Evolutionary conservation across 2,888 invertebrate species (phyloP).

Genomic region (Gnatocerus cornutus): DNA sequence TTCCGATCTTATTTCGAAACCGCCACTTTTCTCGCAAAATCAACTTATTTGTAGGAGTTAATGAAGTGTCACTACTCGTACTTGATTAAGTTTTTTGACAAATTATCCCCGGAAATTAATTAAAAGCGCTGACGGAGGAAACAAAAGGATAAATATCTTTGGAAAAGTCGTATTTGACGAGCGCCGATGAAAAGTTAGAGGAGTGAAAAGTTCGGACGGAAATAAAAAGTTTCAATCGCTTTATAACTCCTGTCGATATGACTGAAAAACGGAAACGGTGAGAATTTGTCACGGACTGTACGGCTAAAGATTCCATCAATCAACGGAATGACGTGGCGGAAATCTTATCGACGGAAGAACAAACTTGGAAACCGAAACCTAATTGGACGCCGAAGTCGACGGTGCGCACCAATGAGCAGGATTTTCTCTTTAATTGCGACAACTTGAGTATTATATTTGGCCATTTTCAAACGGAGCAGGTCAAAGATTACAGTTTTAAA

Average conservation of each 20-base stretch:
- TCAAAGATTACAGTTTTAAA: too few relatives aligned
- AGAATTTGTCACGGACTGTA: slow-evolving; percentile 1
- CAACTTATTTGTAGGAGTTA: not conserved
- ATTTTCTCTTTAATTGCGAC: slow-evolving; percentile 1
- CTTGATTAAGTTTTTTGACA: slow-evolving; percentile 35
- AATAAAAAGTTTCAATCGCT: slow-evolving; percentile 37
- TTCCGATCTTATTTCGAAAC: slow-evolving; percentile 40
- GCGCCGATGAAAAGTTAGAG: slow-evolving; percentile 32
- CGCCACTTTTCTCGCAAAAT: slow-evolving; percentile 17
- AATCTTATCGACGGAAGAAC: slow-evolving; percentile 8
- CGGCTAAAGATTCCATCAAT: slow-evolving; percentile 8
- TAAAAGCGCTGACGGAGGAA: slow-evolving; percentile 8
- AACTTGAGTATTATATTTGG: not conserved
- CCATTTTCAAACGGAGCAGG: too few relatives aligned
- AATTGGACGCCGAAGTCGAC: not conserved
- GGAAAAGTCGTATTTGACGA: slow-evolving; percentile 27
- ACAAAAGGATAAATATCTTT: slow-evolving; percentile 36
- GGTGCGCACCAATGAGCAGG: slow-evolving; percentile 16
- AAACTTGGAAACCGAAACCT: slow-evolving; percentile 7
- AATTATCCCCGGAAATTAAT: slow-evolving; percentile 27
- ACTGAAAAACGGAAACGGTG: slow-evolving; percentile 5
- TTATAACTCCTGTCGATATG: slow-evolving; percentile 37
- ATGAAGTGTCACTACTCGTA: not conserved
- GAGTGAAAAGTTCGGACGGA: slow-evolving; percentile 29
- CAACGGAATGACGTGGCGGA: not conserved